phyloP scores from a whole-genome alignment of 2,888 invertebrate species.

The Ochlodes sylvanus region DNA sequence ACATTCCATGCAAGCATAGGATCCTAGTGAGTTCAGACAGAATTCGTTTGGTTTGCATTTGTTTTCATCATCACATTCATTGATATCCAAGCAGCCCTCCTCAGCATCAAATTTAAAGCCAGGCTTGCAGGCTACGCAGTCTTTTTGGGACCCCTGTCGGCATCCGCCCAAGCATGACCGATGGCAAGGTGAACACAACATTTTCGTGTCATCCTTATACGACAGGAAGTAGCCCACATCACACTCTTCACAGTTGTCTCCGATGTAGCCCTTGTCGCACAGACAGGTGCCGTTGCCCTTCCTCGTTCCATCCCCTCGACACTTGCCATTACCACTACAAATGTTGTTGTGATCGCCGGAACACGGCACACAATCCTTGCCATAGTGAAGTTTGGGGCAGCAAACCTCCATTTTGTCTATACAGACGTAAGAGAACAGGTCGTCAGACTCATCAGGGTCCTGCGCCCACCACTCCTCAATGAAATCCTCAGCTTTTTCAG shows the following conservation, averaged over 20 bases:
- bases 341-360: conserved; percentile 89
- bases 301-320: conserved; percentile 94
- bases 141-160: conserved; percentile 88
- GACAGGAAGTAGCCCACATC: conserved; percentile 89
- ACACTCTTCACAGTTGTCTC: conserved; percentile 92
- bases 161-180: conserved; percentile 91
- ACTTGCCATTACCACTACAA: conserved; percentile 93
- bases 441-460: conserved; percentile 71
- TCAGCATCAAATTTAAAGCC: conserved; percentile 91
- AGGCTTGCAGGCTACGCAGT: conserved; percentile 83
- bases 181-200: conserved; percentile 92
- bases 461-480: conserved; percentile 96
- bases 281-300: conserved; percentile 96
- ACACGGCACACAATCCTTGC: conserved; percentile 92
- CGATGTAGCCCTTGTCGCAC: conserved; percentile 93
- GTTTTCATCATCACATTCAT: conserved; percentile 90
- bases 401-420: conserved; percentile 91
- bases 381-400: conserved; percentile 94
- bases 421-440: conserved; percentile 88
- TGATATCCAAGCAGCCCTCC: conserved; percentile 92
- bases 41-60: conserved; percentile 89
- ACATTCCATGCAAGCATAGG: conserved; percentile 92
- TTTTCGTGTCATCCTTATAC: conserved; percentile 89
- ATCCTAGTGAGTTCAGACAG: conserved; percentile 95
- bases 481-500: conserved; percentile 92